phyloP scores from a whole-genome alignment of 2,888 invertebrate species.

The Xiphydria camelus region DNA sequence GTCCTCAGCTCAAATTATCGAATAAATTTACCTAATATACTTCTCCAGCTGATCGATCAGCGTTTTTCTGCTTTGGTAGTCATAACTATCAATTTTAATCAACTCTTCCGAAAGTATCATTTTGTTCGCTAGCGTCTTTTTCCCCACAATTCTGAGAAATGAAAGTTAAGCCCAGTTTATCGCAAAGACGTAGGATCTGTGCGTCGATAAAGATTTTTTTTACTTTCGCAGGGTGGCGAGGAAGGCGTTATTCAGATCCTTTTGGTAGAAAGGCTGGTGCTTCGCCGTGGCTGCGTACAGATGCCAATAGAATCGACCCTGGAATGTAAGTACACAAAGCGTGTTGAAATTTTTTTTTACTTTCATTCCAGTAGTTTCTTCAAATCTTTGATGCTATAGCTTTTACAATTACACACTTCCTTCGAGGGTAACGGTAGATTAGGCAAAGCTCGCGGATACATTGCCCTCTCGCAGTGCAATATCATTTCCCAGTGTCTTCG shows the following conservation, averaged over 20 bases:
- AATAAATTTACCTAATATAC: slow-evolving; percentile 14
- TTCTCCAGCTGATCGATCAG: slow-evolving; percentile 16
- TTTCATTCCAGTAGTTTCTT: no score
- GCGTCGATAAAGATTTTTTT: slow-evolving; percentile 16
- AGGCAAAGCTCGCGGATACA: slow-evolving; percentile 28
- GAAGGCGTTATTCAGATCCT: slow-evolving; percentile 28
- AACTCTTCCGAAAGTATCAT: slow-evolving; percentile 19
- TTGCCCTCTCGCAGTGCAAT: slow-evolving; percentile 30
- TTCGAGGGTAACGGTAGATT: slow-evolving; percentile 35
- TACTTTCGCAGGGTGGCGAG: slow-evolving; percentile 28
- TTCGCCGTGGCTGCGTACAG: slow-evolving; percentile 29
- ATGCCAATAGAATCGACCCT: slow-evolving; percentile 41
- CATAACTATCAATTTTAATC: slow-evolving; percentile 15
- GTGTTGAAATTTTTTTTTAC: no score
- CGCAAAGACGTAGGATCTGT: slow-evolving; percentile 6
- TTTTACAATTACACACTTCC: slow-evolving; percentile 32
- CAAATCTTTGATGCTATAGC: no score
- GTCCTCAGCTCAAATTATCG: background rate
- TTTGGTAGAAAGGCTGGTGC: slow-evolving; percentile 29
- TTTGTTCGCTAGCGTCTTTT: slow-evolving; percentile 9
- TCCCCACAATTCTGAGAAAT: slow-evolving; percentile 11
- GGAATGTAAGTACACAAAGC: no score
- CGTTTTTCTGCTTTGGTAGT: slow-evolving; percentile 13
- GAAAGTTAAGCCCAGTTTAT: slow-evolving; percentile 13
- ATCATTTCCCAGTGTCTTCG: slow-evolving; percentile 33